Evolutionary conservation across 2,797 vertebrate species (phyloP), one percentile per base, ranked within the genome.

Genomic region (Oreochromis mossambicus): DNA sequence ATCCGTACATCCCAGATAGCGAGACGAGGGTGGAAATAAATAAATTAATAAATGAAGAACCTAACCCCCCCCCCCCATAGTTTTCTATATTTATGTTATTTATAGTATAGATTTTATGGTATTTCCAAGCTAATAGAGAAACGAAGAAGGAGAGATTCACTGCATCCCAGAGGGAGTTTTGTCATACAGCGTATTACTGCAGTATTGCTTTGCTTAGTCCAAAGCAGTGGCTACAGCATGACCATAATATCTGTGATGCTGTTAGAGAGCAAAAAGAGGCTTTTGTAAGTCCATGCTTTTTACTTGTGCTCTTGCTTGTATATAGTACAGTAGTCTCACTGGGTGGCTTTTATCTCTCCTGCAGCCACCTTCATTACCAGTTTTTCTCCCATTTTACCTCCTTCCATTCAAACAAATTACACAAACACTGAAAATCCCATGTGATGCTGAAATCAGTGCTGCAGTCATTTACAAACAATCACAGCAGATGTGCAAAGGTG

Each of bases 391-490:
- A 87, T 91, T 92, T 90, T 88, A 84, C 90, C 87, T 83, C 86
- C 79, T 88, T 92, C 73, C 78, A 70, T 51, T 84, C 82, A 90
- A 92, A 88, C 87, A 94, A 94, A 94, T 93, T 90, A 91, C 82
- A 80, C 5, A 5, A 54, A 85, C 79, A 56, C 77, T 78, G 86
- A 89, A 90, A 92, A 82, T 87, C 87, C 87, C 43, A 41, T 55
- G 81, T 32, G 83, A 78, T 70, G 85, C 87, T 84, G 75, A 91
- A 91, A 91, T 94, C 91, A 91, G 84, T 92, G 84, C 86, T 55
- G 82, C 87, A 89, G 83, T 93, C 91, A 91, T 92, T 91, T 87
- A 83, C 85, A 89, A 92, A 92, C 90, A 93, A 86, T 88, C 88
- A 76, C 81, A 85, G 68, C 75, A 78, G 86, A 87, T 36, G 48